A percentile compares a stretch with the other conserved stretches of the same genome.
Conservation (phyloP, 92 coral and sea anemone species). For the Parazoanthus swiftii region DNA sequence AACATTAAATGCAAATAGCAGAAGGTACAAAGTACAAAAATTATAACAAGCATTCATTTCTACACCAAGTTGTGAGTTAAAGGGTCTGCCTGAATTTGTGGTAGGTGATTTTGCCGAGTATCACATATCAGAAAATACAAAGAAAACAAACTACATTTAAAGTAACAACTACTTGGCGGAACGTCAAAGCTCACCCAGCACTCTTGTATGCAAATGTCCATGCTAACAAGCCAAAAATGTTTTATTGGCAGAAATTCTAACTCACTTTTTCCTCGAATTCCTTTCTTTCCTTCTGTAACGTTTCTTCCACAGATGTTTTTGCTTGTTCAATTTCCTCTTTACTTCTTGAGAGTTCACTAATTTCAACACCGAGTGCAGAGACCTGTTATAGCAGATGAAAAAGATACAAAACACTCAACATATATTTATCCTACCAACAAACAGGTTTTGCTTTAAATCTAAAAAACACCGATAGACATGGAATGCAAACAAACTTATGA, state of each 20-base stretch:
- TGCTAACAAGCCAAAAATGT: neutral
- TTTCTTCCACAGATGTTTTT: conserved; percentile 21
- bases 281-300: conserved; percentile 14
- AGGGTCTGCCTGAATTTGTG: too few relatives aligned
- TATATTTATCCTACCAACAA: neutral
- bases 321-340: conserved; percentile 30
- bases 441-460: neutral
- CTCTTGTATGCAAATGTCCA: neutral
- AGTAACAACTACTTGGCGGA: too few relatives aligned
- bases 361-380: conserved; percentile 1
- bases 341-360: conserved; percentile 7
- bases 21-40: too few relatives aligned
- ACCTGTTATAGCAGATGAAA: neutral
- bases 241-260: neutral
- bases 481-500: too few relatives aligned
- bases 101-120: too few relatives aligned
- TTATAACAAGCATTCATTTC: too few relatives aligned
- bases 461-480: too few relatives aligned
- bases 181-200: too few relatives aligned
- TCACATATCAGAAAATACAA: too few relatives aligned
- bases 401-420: neutral
- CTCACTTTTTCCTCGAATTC: conserved; percentile 33
- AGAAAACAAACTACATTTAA: too few relatives aligned
- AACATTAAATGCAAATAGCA: too few relatives aligned
- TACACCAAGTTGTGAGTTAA: too few relatives aligned